A percentile compares a stretch with the other conserved stretches of the same genome.
These are phyloP conservation scores for Tenthredo scrophulariae DNA, from an alignment of 2,888 invertebrate genomes.

Conservation along the genomic window DNA sequence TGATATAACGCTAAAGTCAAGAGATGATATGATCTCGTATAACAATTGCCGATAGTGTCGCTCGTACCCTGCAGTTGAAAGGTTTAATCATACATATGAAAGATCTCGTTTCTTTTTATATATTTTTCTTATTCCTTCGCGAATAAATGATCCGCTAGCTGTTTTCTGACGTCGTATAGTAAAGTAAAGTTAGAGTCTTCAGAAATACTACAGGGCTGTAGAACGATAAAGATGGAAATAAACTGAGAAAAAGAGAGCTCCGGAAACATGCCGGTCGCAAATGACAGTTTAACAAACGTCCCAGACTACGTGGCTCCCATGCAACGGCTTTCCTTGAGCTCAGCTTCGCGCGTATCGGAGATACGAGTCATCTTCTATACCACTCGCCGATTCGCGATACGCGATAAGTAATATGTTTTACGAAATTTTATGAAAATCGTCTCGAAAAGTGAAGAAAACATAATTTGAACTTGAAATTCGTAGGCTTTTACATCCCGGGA, in stretches of 20 bases:
- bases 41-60: no score
- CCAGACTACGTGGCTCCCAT: slow-evolving; percentile 26
- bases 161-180: neutral
- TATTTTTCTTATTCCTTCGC: neutral
- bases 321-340: slow-evolving; percentile 14
- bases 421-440: neutral
- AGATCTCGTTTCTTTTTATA: neutral
- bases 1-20: neutral
- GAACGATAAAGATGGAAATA: neutral
- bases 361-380: neutral
- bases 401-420: neutral
- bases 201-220: neutral
- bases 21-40: neutral
- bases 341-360: neutral
- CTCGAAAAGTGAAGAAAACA: neutral
- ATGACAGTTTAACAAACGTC: slow-evolving; percentile 38
- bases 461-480: neutral
- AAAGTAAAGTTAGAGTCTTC: neutral
- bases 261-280: slow-evolving; percentile 44
- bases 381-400: neutral
- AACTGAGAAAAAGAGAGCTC: slow-evolving; percentile 8
- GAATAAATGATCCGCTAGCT: neutral
- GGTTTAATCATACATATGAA: neutral
- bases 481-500: neutral
- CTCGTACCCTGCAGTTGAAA: no score